Evolutionary conservation across 2,888 invertebrate genomes (phyloP).

Genomic region (Leptinotarsa peninsularis): DNA sequence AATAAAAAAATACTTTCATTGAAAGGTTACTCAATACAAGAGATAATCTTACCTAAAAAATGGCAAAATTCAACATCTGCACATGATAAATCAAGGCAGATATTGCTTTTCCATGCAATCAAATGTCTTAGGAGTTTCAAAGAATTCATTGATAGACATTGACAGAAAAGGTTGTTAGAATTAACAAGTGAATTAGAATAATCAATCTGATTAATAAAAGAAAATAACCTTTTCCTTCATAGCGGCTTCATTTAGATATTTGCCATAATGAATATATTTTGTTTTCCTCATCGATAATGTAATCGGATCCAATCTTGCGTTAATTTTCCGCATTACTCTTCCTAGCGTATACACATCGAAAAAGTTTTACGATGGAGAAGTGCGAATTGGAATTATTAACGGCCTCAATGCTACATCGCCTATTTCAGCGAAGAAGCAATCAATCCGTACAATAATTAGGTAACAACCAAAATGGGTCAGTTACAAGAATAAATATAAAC

Average conservation of each 20-base stretch:
- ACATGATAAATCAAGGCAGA: too few species aligned
- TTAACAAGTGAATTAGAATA: too few species aligned
- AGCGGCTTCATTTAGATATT: not conserved
- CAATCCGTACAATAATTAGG: slow-evolving; percentile 28
- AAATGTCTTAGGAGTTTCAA: too few species aligned
- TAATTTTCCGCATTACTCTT: not conserved
- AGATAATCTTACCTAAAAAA: too few species aligned
- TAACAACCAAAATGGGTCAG: slow-evolving; percentile 31
- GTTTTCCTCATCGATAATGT: not conserved
- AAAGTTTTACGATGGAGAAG: not conserved
- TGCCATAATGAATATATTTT: not conserved
- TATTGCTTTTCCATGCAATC: too few species aligned
- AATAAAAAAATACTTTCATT: too few species aligned
- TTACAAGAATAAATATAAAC: slow-evolving; percentile 16
- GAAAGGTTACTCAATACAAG: too few species aligned
- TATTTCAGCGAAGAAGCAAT: slow-evolving; percentile 9
- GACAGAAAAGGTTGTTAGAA: too few species aligned
- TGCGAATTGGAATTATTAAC: slow-evolving; percentile 5
- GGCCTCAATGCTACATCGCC: slow-evolving; percentile 17
- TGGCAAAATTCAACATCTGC: too few species aligned
- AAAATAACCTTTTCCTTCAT: too few species aligned
- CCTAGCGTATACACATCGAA: slow-evolving; percentile 10
- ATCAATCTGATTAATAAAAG: too few species aligned
- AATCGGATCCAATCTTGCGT: not conserved
- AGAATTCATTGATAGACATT: too few species aligned